Evolutionary conservation across 1,140 invertebrate genomes (phyloP), one percentile per base, ranked within the genome.

Genomic region (Cataglyphis hispanica): DNA sequence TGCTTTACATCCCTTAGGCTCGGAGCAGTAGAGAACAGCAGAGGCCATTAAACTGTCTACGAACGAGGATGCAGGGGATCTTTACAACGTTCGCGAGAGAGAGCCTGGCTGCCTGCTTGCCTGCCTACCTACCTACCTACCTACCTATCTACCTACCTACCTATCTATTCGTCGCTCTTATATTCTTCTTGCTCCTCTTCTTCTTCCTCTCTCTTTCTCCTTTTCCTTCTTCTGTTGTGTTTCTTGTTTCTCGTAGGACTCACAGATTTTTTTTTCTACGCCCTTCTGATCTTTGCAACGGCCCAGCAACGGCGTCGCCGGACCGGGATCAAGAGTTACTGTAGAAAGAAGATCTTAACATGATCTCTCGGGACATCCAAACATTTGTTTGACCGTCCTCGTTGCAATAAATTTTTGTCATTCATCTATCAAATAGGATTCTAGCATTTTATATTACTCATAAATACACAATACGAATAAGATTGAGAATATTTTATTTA

Each of bases 41-140:
- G 92, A 93, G 93, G 93, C 92, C 93, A 93, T 94, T 94, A 93
- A 93, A 94, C 93, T 92, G 92, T 94, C 92, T 93, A 91, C 91
- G 91, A 90, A 85, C 75, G 87, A 80, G 78, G 64, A 89, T 86
- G 87, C 88, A 78, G 78, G 88, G 89, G 90, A 91, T 92, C 93
- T 91, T 92, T 92, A 92, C 91, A 92, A 91, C 91, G 89, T 87
- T 85, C 81, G 89, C 86, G 86, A 66, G 43, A 80, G 63, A 63
- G 60, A 13, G 27, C 86, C 92, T 92, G 37, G 6, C 8, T 37
- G 40, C 40, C 13, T 50, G 46, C 46, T 16, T 50, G 46, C 46
- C 16, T 50, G 16, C 46, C 16, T 46, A 13, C 46, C 13, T 46
- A 1, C 40, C 40, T 43, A 10, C 40, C 40, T 43, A 10, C 40